Evolutionary conservation across 1,140 invertebrate species (phyloP).

Genomic region (Periplaneta americana): DNA sequence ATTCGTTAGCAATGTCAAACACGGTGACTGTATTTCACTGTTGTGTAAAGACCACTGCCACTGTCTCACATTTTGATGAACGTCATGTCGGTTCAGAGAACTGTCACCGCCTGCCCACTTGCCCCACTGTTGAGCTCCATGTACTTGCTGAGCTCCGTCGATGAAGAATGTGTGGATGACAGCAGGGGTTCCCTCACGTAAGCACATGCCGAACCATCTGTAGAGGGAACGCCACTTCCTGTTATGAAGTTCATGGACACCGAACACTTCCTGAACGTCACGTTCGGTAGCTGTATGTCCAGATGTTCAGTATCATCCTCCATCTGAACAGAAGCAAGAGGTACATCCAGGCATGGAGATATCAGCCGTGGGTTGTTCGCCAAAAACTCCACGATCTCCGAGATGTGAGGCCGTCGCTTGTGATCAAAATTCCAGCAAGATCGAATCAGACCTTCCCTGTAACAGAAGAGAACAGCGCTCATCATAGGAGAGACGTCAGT

Average conservation of each 20-base stretch:
- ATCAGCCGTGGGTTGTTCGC: constrained; percentile 70
- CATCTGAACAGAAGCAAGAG: constrained; percentile 62
- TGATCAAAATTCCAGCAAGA: constrained; percentile 70
- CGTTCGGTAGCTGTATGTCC: constrained; percentile 40
- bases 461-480: constrained; percentile 21
- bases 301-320: constrained; percentile 53
- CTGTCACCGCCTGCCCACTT: background rate
- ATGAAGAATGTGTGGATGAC: background rate
- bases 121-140: background rate
- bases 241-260: background rate
- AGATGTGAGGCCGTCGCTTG: constrained; percentile 63
- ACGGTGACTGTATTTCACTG: too few species aligned
- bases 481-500: too few species aligned
- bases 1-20: too few species aligned
- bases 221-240: too few species aligned
- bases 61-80: too few species aligned
- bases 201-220: background rate
- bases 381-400: constrained; percentile 73
- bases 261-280: background rate
- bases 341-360: constrained; percentile 71
- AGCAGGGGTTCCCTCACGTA: background rate
- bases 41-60: too few species aligned
- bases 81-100: background rate
- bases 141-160: background rate
- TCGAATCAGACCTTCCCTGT: constrained; percentile 64